Conservation (phyloP, 2,888 invertebrate genomes). For the Steromphala cineraria region DNA sequence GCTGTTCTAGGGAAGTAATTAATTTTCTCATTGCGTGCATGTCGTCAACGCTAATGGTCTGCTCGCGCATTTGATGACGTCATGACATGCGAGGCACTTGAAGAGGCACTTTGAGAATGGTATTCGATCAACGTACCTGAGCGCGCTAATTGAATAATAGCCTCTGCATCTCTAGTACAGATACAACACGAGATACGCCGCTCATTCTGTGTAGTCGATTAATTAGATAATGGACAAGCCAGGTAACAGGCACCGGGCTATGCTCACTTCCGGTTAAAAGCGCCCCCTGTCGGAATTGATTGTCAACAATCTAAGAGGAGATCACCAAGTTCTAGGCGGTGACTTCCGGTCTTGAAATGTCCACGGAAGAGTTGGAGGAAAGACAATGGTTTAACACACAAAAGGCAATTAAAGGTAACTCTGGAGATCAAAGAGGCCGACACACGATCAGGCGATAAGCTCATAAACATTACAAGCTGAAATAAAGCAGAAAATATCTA, state of each 20-base stretch:
- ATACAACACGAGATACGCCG: slow-evolving; percentile 5
- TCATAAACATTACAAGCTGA: slow-evolving; percentile 1
- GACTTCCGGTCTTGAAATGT: not conserved
- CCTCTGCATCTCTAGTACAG: not conserved
- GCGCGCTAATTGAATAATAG: slow-evolving; percentile 11
- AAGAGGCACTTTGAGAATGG: not conserved
- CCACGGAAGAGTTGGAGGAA: not conserved
- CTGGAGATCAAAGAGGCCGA: not conserved
- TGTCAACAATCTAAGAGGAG: not conserved
- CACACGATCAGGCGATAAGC: slow-evolving; percentile 2
- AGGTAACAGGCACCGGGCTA: not conserved
- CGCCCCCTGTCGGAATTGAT: slow-evolving; percentile 10
- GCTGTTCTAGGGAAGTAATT: not conserved
- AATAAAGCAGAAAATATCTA: not conserved
- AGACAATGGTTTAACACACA: not conserved
- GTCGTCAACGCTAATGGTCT: not conserved
- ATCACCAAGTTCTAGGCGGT: not conserved
- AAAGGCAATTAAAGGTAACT: not conserved
- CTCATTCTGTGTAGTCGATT: slow-evolving; percentile 2
- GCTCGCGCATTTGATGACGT: not conserved
- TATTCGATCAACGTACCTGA: slow-evolving; percentile 2
- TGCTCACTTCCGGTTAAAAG: slow-evolving; percentile 6
- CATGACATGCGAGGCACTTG: not conserved
- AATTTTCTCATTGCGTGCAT: not conserved
- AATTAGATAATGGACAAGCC: slow-evolving; percentile 6